Percentiles rank a stretch among this genome's conserved stretches.
Evolutionary conservation across 2,888 invertebrate genomes (phyloP).

Genomic region (Cephus pulcher): DNA sequence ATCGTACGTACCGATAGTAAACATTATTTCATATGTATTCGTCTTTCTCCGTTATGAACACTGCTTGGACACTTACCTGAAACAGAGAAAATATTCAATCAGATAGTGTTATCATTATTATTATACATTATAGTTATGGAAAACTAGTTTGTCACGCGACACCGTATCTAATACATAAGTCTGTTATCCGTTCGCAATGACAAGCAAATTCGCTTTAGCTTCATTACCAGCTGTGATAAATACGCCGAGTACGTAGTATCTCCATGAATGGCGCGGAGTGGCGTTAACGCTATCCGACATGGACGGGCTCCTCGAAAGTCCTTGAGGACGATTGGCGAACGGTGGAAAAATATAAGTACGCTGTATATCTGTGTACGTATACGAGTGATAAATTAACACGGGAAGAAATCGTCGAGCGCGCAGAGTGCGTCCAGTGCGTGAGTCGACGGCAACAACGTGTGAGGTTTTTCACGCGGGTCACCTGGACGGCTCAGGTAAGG

Average conservation of each 20-base stretch:
- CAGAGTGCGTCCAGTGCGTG: background rate
- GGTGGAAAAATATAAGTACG: background rate
- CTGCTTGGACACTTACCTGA: conserved; percentile 36
- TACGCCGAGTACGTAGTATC: background rate
- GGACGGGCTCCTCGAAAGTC: background rate
- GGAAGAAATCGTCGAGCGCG: background rate
- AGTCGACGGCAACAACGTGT: conserved; percentile 47
- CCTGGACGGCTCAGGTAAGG: conserved; percentile 36
- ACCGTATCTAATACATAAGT: background rate
- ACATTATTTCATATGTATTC: no score
- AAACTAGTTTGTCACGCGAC: background rate
- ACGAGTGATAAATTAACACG: background rate
- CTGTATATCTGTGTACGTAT: background rate
- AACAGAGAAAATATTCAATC: conserved; percentile 33
- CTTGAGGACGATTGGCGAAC: background rate
- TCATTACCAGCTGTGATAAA: background rate
- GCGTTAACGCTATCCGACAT: background rate
- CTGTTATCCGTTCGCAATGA: background rate
- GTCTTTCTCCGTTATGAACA: background rate
- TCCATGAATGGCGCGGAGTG: background rate
- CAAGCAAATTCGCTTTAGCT: background rate
- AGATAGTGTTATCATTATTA: background rate
- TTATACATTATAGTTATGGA: background rate
- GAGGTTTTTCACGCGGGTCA: conserved; percentile 56
- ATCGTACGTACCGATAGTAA: background rate